A percentile compares a stretch with the other conserved stretches of the same genome.
These are phyloP conservation scores for Brachyptera putata DNA, from an alignment of 2,888 invertebrate species.

Conservation along the genomic window DNA sequence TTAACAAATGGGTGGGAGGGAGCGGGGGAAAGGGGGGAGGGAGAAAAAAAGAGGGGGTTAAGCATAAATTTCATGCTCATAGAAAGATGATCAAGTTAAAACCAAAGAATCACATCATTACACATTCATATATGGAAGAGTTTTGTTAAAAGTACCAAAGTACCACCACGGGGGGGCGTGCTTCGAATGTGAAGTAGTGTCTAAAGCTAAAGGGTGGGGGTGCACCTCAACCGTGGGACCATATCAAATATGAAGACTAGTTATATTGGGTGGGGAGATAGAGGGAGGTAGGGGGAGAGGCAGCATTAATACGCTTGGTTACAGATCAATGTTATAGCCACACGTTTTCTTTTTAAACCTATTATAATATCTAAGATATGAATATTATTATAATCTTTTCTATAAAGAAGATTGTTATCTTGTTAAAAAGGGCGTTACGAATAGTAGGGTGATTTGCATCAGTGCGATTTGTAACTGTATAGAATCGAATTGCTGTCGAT, in stretches of 20 bases:
- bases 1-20: conserved; percentile 28
- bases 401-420: neutral
- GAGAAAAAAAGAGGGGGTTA: neutral
- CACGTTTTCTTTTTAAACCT: neutral
- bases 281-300: conserved; percentile 15
- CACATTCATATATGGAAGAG: conserved; percentile 31
- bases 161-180: conserved; percentile 26
- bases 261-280: too few relatives aligned
- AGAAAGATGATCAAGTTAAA: conserved; percentile 23
- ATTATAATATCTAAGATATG: neutral
- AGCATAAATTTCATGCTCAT: conserved; percentile 31
- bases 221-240: conserved; percentile 13
- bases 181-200: conserved; percentile 27
- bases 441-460: neutral
- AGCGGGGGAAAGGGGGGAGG: too few relatives aligned
- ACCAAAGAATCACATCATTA: conserved; percentile 31
- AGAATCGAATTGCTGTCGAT: too few relatives aligned
- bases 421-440: conserved; percentile 13
- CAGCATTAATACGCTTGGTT: conserved; percentile 9
- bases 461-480: too few relatives aligned
- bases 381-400: neutral
- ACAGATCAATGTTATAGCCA: neutral
- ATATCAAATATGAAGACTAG: conserved; percentile 27
- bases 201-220: neutral
- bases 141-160: neutral